These are phyloP conservation scores for Rhagophthalmus giganteus DNA, from an alignment of 2,888 invertebrate genomes.

Conservation along the genomic window DNA sequence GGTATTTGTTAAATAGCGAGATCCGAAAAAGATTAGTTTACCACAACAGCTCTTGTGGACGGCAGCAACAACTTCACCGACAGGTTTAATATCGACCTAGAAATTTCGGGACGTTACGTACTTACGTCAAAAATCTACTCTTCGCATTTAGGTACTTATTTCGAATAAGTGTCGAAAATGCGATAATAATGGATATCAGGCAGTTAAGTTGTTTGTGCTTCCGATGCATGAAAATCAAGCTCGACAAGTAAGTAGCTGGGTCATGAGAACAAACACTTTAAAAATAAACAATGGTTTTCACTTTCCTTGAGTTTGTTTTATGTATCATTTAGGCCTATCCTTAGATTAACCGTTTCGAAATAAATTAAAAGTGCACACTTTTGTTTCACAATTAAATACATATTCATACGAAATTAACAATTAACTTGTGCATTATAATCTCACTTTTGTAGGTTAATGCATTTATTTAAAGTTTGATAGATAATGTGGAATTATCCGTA, in stretches of 20 bases:
- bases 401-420: slow-evolving; percentile 3
- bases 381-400: slow-evolving; percentile 13
- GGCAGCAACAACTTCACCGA: no score
- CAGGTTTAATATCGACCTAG: no score
- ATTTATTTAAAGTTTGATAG: no score
- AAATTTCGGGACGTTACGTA: no score
- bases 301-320: slow-evolving; percentile 53
- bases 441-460: no score
- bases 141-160: slow-evolving; percentile 16
- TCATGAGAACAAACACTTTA: slow-evolving; percentile 43
- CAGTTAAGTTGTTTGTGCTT: slow-evolving; percentile 36
- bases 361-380: slow-evolving; percentile 23
- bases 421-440: no score
- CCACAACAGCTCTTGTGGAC: no score
- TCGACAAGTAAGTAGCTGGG: slow-evolving; percentile 39
- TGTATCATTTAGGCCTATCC: slow-evolving; percentile 44
- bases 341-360: slow-evolving; percentile 26
- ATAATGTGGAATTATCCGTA: no score
- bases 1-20: slow-evolving; percentile 14
- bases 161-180: slow-evolving; percentile 20
- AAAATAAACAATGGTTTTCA: slow-evolving; percentile 53
- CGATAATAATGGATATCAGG: slow-evolving; percentile 27
- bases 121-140: no score
- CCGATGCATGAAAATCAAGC: slow-evolving; percentile 43
- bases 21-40: slow-evolving; percentile 9